Percentiles rank a stretch among this genome's conserved stretches.
Conservation (phyloP, 1,140 invertebrate genomes). For the honey bee (Apis mellifera) region DNA sequence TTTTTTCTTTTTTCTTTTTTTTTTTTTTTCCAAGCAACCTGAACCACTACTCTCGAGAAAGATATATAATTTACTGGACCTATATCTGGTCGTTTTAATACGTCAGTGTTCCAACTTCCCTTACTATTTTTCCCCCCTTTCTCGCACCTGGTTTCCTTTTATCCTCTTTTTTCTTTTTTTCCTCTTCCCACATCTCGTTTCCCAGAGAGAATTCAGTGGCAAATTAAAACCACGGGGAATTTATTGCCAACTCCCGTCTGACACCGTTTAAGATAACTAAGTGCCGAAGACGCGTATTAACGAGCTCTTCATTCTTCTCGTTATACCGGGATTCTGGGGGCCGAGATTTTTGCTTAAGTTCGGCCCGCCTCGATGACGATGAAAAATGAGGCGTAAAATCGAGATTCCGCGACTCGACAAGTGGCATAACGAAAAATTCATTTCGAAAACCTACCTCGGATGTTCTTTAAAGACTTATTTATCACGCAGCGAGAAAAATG, state of each 20-base stretch:
- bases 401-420: slow-evolving; percentile 30
- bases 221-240: slow-evolving; percentile 74
- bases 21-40: slow-evolving; percentile 37
- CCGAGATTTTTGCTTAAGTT: slow-evolving; percentile 36
- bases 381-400: slow-evolving; percentile 53
- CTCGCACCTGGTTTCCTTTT: neutral
- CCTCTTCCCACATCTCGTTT: neutral
- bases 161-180: slow-evolving; percentile 6
- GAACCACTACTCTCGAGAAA: slow-evolving; percentile 49
- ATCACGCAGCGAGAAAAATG: neutral
- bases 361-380: neutral
- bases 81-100: slow-evolving; percentile 73
- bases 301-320: slow-evolving; percentile 63
- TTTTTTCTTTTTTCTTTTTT: too few species aligned
- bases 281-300: slow-evolving; percentile 69
- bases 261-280: slow-evolving; percentile 69
- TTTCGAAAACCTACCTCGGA: slow-evolving; percentile 2
- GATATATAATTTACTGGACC: slow-evolving; percentile 74
- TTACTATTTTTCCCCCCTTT: neutral
- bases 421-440: slow-evolving; percentile 30
- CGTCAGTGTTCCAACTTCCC: slow-evolving; percentile 35
- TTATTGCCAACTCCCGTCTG: slow-evolving; percentile 64
- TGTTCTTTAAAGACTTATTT: slow-evolving; percentile 20
- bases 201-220: slow-evolving; percentile 67
- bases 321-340: slow-evolving; percentile 15